A percentile compares a stretch with the other conserved stretches of the same genome.
Conservation (phyloP, 1,140 invertebrate species). For the Palaemon carinicauda region DNA sequence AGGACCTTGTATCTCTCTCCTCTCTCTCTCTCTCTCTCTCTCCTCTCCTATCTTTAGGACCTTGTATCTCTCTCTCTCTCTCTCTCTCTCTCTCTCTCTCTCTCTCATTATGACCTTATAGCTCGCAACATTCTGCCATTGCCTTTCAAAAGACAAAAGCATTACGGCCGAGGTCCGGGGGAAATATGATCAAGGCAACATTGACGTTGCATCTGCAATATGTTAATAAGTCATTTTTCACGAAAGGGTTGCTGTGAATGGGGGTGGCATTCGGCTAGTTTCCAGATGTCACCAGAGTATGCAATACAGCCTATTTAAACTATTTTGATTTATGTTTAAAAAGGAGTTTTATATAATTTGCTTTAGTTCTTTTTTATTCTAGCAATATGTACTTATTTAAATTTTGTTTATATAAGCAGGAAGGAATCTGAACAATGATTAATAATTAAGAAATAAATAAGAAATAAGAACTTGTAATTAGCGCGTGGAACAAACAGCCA, state of each 20-base stretch:
- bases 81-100: neutral
- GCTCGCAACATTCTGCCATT: neutral
- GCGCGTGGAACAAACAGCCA: too few species aligned
- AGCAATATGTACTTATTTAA: too few species aligned
- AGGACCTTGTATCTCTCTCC: too few species aligned
- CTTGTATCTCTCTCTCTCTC: neutral
- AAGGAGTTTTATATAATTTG: too few species aligned
- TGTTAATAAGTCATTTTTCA: slow-evolving; percentile 55
- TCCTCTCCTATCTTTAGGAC: too few species aligned
- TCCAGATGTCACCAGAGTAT: neutral
- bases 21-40: neutral
- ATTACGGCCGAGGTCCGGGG: neutral
- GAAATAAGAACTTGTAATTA: too few species aligned
- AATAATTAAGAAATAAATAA: too few species aligned
- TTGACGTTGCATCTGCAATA: slow-evolving; percentile 50
- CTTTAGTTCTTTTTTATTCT: too few species aligned
- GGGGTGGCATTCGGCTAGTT: neutral
- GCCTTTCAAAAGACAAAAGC: slow-evolving; percentile 7
- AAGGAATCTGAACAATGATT: too few species aligned
- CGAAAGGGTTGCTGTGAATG: neutral
- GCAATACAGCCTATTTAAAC: too few species aligned
- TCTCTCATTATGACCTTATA: neutral
- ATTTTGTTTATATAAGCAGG: too few species aligned
- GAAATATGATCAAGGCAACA: slow-evolving; percentile 39
- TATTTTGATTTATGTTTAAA: too few species aligned